phyloP scores from a whole-genome alignment of 2,113 vertebrate species.

The Collichthys lucidus region DNA sequence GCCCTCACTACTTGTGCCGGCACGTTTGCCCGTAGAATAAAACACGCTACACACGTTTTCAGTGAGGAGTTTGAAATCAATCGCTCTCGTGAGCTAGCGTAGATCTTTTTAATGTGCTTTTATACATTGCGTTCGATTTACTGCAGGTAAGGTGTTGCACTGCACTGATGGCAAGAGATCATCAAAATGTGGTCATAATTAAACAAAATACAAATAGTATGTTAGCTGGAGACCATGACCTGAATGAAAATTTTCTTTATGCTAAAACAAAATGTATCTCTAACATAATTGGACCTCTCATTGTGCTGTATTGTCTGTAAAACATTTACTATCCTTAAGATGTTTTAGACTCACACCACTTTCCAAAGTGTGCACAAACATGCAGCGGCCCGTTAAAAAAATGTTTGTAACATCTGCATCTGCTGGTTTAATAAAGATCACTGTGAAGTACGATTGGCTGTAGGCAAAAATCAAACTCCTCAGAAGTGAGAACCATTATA shows the following conservation, averaged over 20 bases:
- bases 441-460: background rate
- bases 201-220: background rate
- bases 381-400: too few species aligned
- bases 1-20: conserved; percentile 75
- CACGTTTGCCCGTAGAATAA: conserved; percentile 65
- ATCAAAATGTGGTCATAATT: background rate
- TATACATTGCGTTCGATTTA: background rate
- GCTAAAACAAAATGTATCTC: background rate
- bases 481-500: background rate
- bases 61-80: conserved; percentile 40
- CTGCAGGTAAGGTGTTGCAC: background rate
- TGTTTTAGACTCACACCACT: background rate
- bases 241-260: background rate
- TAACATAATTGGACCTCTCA: background rate
- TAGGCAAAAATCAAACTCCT: background rate
- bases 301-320: background rate
- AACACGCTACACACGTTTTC: conserved; percentile 40
- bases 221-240: background rate
- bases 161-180: background rate
- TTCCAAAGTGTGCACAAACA: background rate
- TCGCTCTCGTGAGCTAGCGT: background rate
- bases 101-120: conserved; percentile 1
- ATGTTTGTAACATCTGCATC: background rate
- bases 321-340: background rate
- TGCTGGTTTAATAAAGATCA: background rate